A percentile compares a stretch with the other conserved stretches of the same genome.
phyloP scores from a whole-genome alignment of 2,888 invertebrate genomes.

The Nasonovia ribisnigri region DNA sequence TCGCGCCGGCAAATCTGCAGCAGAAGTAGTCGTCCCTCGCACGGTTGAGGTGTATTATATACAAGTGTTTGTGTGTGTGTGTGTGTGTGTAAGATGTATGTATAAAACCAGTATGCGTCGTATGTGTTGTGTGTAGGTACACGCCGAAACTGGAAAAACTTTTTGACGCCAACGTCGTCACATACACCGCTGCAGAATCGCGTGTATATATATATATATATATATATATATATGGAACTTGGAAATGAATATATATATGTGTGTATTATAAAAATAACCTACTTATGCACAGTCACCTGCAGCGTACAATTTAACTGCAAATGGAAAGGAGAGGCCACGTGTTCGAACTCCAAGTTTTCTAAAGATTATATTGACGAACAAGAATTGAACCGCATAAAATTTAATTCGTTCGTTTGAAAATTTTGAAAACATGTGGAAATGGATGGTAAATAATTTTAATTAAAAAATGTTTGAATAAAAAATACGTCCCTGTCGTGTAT shows the following conservation, averaged over 20 bases:
- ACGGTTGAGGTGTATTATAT: not conserved
- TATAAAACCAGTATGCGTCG: not conserved
- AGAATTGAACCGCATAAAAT: no score
- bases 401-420: no score
- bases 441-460: no score
- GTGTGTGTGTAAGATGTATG: not conserved
- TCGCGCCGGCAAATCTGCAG: slow-evolving; percentile 14
- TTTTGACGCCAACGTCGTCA: slow-evolving; percentile 40
- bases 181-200: not conserved
- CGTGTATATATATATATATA: no score
- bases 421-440: no score
- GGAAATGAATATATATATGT: not conserved
- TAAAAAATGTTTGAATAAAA: no score
- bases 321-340: not conserved
- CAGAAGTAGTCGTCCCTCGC: not conserved
- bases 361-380: no score
- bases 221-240: not conserved
- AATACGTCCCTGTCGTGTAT: no score
- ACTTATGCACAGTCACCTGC: not conserved
- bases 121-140: no score
- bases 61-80: not conserved
- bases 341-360: no score
- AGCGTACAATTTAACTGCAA: not conserved
- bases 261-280: no score
- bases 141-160: slow-evolving; percentile 16